phyloP scores from a whole-genome alignment of 2,113 vertebrate genomes.

The Meleagris gallopavo region DNA sequence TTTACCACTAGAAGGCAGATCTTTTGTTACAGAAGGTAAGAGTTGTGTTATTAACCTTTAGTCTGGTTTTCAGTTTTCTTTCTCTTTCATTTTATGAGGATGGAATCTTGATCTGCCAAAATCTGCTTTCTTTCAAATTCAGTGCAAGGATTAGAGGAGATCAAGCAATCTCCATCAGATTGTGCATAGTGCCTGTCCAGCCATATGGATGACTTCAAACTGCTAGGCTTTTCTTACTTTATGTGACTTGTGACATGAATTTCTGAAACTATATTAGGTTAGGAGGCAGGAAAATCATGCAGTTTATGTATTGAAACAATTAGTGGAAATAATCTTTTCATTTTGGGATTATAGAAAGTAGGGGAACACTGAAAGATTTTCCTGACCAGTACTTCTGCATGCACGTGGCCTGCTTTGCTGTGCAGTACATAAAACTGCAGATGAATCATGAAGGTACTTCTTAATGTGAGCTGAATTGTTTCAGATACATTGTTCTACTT shows the following conservation, averaged over 20 bases:
- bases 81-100: neutral
- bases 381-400: neutral
- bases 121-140: neutral
- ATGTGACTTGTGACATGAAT: neutral
- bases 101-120: neutral
- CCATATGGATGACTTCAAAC: neutral
- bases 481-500: neutral
- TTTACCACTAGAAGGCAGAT: neutral
- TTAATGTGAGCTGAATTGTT: neutral
- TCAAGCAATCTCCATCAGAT: neutral
- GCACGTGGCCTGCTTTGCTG: neutral
- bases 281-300: neutral
- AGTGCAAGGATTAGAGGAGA: neutral
- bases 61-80: neutral
- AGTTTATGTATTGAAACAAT: neutral
- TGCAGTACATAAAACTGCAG: neutral
- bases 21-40: neutral
- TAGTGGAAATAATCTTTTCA: neutral
- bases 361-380: neutral
- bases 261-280: neutral
- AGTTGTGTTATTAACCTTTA: neutral
- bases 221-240: neutral
- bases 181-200: neutral
- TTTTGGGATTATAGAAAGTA: neutral
- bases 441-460: neutral